Percentiles rank a stretch among this genome's conserved stretches.
Conservation (phyloP, 2,113 vertebrate species). For the Hassar affinis region DNA sequence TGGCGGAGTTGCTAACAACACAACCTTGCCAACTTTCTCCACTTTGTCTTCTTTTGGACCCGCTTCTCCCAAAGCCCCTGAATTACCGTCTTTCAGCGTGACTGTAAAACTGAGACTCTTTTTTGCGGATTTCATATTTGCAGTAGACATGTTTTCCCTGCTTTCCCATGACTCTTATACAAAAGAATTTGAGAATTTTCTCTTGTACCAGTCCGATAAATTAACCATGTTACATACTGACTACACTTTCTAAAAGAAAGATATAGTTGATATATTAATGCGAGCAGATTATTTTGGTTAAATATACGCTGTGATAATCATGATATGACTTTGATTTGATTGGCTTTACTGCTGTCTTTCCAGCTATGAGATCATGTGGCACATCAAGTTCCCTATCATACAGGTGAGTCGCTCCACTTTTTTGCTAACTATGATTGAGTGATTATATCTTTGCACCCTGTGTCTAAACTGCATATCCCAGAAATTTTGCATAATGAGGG, state of each 20-base stretch:
- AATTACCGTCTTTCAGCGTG: slow-evolving; percentile 12
- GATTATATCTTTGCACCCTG: neutral
- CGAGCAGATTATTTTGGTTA: neutral
- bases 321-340: slow-evolving; percentile 43
- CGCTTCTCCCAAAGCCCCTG: slow-evolving; percentile 6
- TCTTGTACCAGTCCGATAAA: neutral
- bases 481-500: neutral
- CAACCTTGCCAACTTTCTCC: slow-evolving; percentile 37
- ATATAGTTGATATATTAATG: neutral
- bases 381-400: slow-evolving; percentile 77
- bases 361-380: slow-evolving; percentile 76
- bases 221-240: neutral
- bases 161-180: slow-evolving; percentile 22
- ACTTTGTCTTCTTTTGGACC: slow-evolving; percentile 36
- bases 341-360: slow-evolving; percentile 48
- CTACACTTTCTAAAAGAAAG: neutral
- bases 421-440: neutral
- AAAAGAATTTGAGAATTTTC: slow-evolving; percentile 6
- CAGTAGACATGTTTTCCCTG: slow-evolving; percentile 16
- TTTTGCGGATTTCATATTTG: slow-evolving; percentile 32
- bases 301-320: neutral
- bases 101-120: slow-evolving; percentile 15
- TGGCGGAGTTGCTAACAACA: slow-evolving; percentile 46
- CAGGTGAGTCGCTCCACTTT: slow-evolving; percentile 73
- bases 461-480: neutral